Base-by-base conservation (phyloP, 2,113 vertebrate genomes). In the Brachypodius melanocephalos region DNA sequence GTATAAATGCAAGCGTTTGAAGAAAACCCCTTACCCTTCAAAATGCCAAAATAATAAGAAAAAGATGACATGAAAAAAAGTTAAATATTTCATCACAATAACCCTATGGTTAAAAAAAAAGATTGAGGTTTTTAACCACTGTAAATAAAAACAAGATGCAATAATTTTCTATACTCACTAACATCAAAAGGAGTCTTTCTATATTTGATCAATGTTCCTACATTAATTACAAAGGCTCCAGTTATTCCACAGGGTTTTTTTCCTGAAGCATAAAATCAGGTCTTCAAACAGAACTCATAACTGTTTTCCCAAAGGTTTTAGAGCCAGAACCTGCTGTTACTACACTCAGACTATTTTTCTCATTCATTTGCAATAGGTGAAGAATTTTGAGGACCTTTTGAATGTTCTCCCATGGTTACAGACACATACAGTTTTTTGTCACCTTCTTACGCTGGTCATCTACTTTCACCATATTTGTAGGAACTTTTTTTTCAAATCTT, bases 61-160 rank as follows among this genome's bases (percentile, higher is more conserved):
- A 91, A 95, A 90, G 22, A 92, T 72, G 36, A 65, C 15, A 63
- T 54, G 29, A 6, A 6, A 22, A 36, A 38, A 40, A 18, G 29
- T 54, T 32, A 48, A 69, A 29, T 65, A 12, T 32, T 82, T 85
- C 28, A 68, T 68, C 46, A 76, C 63, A 91, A 59, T 59, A 96
- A 89, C 65, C 42, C 28, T 86, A 55, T 26, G 36, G 52, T n/a
- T 49, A 68, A 75, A 91, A 91, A 76, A 51, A 31, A 49, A 15
- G 11, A 79, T 22, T 46, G 19, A 52, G n/a, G 38, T 51, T 87
- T 93, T 91, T 79, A 93, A 93, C 34, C 42, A 49, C 19, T 34
- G 31, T 25, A 51, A 88, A 93, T 84, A 63, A 83, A 93, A 93
- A 79, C 63, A 95, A 91, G 72, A 93, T 51, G 43, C 40, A 88